Conservation (phyloP, 2,113 vertebrate species). For the Odontesthes bonariensis region DNA sequence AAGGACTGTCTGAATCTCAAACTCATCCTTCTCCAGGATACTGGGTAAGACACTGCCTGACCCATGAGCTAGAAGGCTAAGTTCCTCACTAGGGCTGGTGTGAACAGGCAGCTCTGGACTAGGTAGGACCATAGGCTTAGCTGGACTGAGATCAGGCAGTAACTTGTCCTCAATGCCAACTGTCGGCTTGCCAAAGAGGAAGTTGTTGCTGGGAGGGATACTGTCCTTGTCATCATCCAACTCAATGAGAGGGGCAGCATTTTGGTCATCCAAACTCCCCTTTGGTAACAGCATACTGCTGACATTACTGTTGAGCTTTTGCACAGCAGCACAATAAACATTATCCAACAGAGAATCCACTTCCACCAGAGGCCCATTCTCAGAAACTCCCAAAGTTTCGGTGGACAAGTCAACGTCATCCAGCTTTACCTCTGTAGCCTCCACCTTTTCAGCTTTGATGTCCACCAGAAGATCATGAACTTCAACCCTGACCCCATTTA, state of each 20-base stretch:
- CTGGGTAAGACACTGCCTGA: slow-evolving; percentile 80
- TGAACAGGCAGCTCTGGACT: slow-evolving; percentile 85
- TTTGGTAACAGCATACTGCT: slow-evolving; percentile 76
- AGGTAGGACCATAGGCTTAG: slow-evolving; percentile 85
- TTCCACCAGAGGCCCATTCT: slow-evolving; percentile 90
- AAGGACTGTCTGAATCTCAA: slow-evolving; percentile 87
- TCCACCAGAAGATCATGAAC: slow-evolving; percentile 93
- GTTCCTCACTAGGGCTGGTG: slow-evolving; percentile 85
- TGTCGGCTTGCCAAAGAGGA: slow-evolving; percentile 90
- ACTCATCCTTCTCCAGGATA: slow-evolving; percentile 89
- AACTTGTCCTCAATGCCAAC: slow-evolving; percentile 86
- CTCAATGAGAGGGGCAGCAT: slow-evolving; percentile 91
- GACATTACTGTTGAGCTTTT: slow-evolving; percentile 89
- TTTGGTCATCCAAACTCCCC: slow-evolving; percentile 73
- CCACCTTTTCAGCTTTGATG: slow-evolving; percentile 98
- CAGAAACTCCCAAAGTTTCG: slow-evolving; percentile 87
- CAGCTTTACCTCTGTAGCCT: slow-evolving; percentile 96
- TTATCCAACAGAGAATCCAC: slow-evolving; percentile 93
- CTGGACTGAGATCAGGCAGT: slow-evolving; percentile 86
- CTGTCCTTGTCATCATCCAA: slow-evolving; percentile 94
- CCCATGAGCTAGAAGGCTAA: slow-evolving; percentile 90
- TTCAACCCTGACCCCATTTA: slow-evolving; percentile 88
- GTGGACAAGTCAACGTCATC: slow-evolving; percentile 94
- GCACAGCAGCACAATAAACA: slow-evolving; percentile 92
- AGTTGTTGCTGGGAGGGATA: slow-evolving; percentile 85